Conservation (phyloP, 2,888 invertebrate species). For the Oithona nana region DNA sequence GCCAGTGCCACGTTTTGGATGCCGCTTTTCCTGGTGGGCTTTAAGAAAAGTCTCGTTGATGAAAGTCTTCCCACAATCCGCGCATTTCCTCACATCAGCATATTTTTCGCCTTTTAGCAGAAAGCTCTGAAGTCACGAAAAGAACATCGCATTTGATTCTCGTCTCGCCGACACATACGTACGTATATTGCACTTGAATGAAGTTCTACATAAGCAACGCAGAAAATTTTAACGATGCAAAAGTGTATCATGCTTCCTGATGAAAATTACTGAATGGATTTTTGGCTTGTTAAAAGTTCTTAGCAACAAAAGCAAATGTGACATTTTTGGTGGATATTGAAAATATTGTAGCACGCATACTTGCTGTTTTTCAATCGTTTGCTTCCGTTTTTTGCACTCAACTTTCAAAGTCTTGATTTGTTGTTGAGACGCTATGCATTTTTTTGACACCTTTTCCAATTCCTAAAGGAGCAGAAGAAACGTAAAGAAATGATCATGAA, state of each 20-base stretch:
- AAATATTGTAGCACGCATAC: background rate
- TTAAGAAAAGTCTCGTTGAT: background rate
- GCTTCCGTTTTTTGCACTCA: background rate
- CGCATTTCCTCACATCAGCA: background rate
- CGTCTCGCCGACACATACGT: background rate
- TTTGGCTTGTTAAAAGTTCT: too few species aligned
- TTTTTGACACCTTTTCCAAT: background rate
- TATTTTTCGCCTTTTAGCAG: background rate
- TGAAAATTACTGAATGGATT: too few species aligned
- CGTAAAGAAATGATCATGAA: background rate
- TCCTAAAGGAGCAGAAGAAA: background rate
- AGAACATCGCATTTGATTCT: background rate
- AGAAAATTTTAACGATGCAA: too few species aligned
- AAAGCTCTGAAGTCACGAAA: background rate
- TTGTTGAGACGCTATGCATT: background rate
- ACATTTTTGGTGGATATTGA: background rate
- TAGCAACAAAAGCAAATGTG: background rate
- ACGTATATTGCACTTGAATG: background rate
- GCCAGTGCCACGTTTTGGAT: background rate
- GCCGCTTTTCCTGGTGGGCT: background rate
- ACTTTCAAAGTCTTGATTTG: background rate
- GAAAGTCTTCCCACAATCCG: background rate
- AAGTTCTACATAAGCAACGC: background rate
- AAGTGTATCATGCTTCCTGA: too few species aligned
- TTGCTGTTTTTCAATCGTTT: background rate